These are phyloP conservation scores for Hucho hucho DNA, from an alignment of 2,113 vertebrate genomes.

Conservation along the genomic window DNA sequence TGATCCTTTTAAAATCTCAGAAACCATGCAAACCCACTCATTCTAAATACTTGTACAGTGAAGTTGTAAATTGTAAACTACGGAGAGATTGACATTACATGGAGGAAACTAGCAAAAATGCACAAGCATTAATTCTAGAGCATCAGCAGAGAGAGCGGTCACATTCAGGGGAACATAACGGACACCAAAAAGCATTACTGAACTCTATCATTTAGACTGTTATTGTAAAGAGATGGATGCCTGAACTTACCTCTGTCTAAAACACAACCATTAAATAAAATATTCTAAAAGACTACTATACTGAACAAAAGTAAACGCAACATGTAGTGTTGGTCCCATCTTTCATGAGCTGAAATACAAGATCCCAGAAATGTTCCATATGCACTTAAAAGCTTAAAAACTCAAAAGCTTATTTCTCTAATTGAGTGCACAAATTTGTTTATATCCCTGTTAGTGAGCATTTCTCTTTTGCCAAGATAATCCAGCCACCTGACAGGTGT, in stretches of 20 bases:
- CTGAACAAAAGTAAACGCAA: too few relatives aligned
- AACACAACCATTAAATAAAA: neutral
- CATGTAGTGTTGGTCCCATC: too few relatives aligned
- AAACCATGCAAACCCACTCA: slow-evolving; percentile 1
- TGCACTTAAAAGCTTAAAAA: too few relatives aligned
- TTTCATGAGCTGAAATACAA: too few relatives aligned
- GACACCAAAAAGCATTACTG: neutral
- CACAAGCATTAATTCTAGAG: neutral
- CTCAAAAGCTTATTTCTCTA: too few relatives aligned
- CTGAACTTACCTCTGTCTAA: neutral
- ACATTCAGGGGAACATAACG: neutral
- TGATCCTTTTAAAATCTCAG: neutral
- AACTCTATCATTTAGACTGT: neutral
- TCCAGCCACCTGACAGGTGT: too few relatives aligned
- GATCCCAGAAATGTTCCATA: too few relatives aligned
- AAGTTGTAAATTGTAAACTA: neutral
- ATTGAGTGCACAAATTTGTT: too few relatives aligned
- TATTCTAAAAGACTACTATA: too few relatives aligned
- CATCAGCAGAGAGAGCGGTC: neutral
- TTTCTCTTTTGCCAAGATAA: too few relatives aligned
- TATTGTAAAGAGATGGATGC: neutral
- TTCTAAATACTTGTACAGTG: neutral
- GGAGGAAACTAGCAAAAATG: neutral
- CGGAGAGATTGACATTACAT: neutral
- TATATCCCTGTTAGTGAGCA: too few relatives aligned